Percentiles rank a stretch among this genome's conserved stretches.
phyloP scores from a whole-genome alignment of 2,888 invertebrate species.

The Nephrotoma flavescens region DNA sequence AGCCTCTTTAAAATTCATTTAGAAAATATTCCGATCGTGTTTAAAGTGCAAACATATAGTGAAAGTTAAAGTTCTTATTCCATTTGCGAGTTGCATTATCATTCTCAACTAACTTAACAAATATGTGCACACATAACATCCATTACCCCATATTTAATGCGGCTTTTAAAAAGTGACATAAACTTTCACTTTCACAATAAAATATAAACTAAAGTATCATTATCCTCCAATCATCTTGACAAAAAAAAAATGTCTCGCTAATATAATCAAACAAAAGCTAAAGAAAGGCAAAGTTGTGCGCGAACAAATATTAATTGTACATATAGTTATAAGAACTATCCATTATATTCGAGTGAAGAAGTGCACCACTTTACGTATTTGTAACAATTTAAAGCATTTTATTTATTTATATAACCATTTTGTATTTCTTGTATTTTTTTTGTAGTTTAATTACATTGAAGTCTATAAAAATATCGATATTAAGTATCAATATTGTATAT shows the following conservation, averaged over 20 bases:
- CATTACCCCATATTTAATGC: background rate
- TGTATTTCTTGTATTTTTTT: background rate
- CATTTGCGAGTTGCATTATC: too few relatives aligned
- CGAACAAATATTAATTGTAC: background rate
- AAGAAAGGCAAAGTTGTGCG: background rate
- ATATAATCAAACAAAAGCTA: background rate
- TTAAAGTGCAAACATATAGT: too few relatives aligned
- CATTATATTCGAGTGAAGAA: background rate
- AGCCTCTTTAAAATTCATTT: too few relatives aligned
- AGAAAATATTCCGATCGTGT: too few relatives aligned
- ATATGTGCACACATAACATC: background rate
- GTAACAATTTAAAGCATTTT: background rate
- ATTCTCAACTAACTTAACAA: background rate
- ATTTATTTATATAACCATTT: background rate
- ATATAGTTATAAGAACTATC: background rate
- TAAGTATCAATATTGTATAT: background rate
- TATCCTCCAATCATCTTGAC: background rate
- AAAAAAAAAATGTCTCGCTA: background rate
- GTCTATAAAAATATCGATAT: background rate
- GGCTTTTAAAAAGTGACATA: background rate
- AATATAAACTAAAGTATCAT: background rate
- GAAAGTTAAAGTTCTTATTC: too few relatives aligned
- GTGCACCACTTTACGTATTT: background rate
- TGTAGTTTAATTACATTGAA: background rate
- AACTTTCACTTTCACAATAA: background rate